phyloP scores from a whole-genome alignment of 2,113 vertebrate genomes.

The Oryzias melastigma region DNA sequence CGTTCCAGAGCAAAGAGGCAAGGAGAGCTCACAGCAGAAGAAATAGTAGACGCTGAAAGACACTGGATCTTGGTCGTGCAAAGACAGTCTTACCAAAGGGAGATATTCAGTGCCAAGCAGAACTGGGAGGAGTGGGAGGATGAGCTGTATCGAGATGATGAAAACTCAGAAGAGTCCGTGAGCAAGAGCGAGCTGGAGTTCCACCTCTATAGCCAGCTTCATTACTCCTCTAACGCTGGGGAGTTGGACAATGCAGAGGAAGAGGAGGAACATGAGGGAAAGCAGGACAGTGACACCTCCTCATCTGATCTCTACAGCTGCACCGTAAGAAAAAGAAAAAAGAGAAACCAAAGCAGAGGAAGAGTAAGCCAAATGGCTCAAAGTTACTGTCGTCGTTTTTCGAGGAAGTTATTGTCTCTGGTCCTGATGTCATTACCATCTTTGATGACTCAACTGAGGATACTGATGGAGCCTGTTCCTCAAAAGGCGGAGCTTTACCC shows the following conservation, averaged over 20 bases:
- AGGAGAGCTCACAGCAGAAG: too few species aligned
- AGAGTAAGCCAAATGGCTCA: conserved; percentile 10
- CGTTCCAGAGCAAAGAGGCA: too few species aligned
- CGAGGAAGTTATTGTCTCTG: conserved; percentile 53
- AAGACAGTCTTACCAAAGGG: too few species aligned
- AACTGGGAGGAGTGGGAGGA: conserved; percentile 83
- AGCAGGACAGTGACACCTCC: not conserved
- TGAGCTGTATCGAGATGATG: conserved; percentile 83
- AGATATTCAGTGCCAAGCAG: conserved; percentile 84
- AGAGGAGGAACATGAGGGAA: conserved; percentile 3
- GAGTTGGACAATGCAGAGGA: conserved; percentile 37
- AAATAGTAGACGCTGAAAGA: too few species aligned
- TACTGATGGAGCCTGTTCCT: conserved; percentile 50
- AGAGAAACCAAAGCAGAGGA: conserved; percentile 29
- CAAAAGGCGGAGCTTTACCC: conserved; percentile 37
- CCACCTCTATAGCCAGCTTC: conserved; percentile 93
- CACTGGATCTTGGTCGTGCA: too few species aligned
- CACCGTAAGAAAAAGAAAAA: conserved; percentile 9
- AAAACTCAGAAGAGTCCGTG: conserved; percentile 83
- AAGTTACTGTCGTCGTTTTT: conserved; percentile 3
- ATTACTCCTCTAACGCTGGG: conserved; percentile 82
- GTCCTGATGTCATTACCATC: conserved; percentile 78
- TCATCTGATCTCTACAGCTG: conserved; percentile 9
- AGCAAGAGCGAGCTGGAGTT: conserved; percentile 93
- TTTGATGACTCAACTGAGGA: conserved; percentile 70